phyloP scores from a whole-genome alignment of 2,888 invertebrate genomes.

The Dendrolimus pini region DNA sequence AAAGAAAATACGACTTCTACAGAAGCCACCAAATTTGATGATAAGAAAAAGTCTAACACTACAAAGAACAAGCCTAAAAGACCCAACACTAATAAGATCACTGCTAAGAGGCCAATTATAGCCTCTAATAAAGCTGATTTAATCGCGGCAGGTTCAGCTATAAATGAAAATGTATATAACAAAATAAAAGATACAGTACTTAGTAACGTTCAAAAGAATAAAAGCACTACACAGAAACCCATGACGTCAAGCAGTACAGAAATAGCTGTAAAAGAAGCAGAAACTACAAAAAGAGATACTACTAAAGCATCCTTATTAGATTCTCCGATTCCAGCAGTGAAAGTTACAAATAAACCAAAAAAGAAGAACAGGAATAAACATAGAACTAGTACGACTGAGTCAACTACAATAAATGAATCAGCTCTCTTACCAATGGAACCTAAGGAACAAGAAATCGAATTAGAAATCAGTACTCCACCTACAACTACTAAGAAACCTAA shows the following conservation, averaged over 20 bases:
- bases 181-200: constrained; percentile 79
- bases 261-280: constrained; percentile 26
- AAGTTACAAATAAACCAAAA: constrained; percentile 52
- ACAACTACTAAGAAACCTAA: constrained; percentile 69
- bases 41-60: constrained; percentile 46
- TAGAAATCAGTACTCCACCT: constrained; percentile 64
- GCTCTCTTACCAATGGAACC: constrained; percentile 64
- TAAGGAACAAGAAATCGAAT: constrained; percentile 67
- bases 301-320: constrained; percentile 44
- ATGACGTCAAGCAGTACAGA: constrained; percentile 31
- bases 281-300: constrained; percentile 36
- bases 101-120: constrained; percentile 55
- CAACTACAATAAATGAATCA: constrained; percentile 46
- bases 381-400: constrained; percentile 39
- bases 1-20: constrained; percentile 46
- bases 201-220: constrained; percentile 71
- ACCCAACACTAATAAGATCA: constrained; percentile 44
- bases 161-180: constrained; percentile 70
- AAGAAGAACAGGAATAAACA: constrained; percentile 61
- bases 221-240: constrained; percentile 39
- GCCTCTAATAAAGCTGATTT: constrained; percentile 66
- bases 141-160: constrained; percentile 62
- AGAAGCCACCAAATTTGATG: constrained; percentile 54
- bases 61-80: constrained; percentile 55
- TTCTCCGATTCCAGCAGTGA: constrained; percentile 28